These are phyloP conservation scores for Epinotia demarniana DNA, from an alignment of 2,888 invertebrate species.

Conservation along the genomic window DNA sequence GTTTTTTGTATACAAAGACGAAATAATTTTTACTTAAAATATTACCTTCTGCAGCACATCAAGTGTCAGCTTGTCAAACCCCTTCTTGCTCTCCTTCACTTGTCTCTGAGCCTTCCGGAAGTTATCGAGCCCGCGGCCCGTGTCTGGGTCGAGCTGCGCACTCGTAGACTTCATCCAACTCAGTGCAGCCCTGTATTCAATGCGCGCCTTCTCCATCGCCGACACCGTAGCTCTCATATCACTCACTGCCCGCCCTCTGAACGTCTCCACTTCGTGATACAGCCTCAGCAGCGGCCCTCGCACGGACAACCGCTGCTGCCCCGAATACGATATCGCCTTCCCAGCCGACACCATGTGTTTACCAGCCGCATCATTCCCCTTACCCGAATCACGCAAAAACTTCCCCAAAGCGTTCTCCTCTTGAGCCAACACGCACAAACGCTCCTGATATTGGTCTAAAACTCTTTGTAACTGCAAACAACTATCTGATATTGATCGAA, in stretches of 20 bases:
- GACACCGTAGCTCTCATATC: constrained; percentile 96
- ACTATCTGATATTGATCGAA: constrained; percentile 96
- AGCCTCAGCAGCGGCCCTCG: constrained; percentile 94
- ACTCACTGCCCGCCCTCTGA: constrained; percentile 95
- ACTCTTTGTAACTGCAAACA: constrained; percentile 94
- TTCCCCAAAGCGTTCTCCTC: constrained; percentile 98
- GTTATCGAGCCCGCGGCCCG: constrained; percentile 96
- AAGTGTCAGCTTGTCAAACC: constrained; percentile 96
- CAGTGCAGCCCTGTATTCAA: constrained; percentile 97
- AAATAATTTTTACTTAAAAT: no score
- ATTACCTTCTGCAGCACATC: constrained; percentile 96
- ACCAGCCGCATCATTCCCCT: constrained; percentile 93
- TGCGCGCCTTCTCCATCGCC: constrained; percentile 97
- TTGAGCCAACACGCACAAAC: constrained; percentile 95
- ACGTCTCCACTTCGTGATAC: constrained; percentile 99
- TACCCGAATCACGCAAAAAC: constrained; percentile 97
- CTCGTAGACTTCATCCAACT: constrained; percentile 99
- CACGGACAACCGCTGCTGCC: constrained; percentile 95
- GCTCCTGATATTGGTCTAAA: constrained; percentile 97
- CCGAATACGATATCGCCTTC: constrained; percentile 94
- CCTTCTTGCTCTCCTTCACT: constrained; percentile 91
- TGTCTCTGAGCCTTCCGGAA: constrained; percentile 96
- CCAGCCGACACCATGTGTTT: constrained; percentile 86
- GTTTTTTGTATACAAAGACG: no score
- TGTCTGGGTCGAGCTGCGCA: constrained; percentile 97